Percentiles rank a stretch among this genome's conserved stretches.
Evolutionary conservation across 23 tunicate genomes (phyloP).

Genomic region (Phallusia fumigata): DNA sequence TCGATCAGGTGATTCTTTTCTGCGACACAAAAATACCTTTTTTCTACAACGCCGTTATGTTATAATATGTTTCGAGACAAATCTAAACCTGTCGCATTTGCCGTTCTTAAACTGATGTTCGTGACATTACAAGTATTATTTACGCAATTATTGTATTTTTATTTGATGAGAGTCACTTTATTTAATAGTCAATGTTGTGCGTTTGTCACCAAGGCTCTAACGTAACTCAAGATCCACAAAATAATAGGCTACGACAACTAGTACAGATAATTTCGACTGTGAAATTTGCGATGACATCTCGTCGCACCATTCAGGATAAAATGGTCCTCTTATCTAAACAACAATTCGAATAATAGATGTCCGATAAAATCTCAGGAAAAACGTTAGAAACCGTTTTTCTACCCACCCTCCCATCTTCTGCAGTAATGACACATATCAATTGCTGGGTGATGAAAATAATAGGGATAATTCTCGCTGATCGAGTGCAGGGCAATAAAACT

Average conservation of each 20-base stretch:
- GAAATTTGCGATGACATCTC: conserved; percentile 15
- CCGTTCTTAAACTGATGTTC: too few species aligned
- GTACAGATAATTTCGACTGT: conserved; percentile 7
- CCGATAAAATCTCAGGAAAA: conserved; percentile 9
- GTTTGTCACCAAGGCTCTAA: too few species aligned
- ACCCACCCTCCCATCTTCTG: conserved; percentile 8
- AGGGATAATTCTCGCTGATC: conserved; percentile 11
- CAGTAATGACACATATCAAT: conserved; percentile 14
- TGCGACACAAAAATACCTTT: too few species aligned
- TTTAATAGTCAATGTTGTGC: too few species aligned
- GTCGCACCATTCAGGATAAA: background rate
- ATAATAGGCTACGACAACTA: background rate
- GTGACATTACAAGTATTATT: too few species aligned
- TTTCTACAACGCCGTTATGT: too few species aligned
- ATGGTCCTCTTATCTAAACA: conserved; percentile 14
- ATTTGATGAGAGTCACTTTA: too few species aligned
- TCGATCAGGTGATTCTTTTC: too few species aligned
- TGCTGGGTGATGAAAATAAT: conserved; percentile 11
- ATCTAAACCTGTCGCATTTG: too few species aligned
- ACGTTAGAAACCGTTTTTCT: conserved; percentile 7
- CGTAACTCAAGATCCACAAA: background rate
- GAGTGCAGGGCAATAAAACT: conserved; percentile 11
- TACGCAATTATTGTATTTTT: too few species aligned
- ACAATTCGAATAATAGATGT: conserved; percentile 13
- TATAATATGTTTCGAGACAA: too few species aligned